phyloP scores from a whole-genome alignment of 2,888 invertebrate species.

The Papilio protenor region DNA sequence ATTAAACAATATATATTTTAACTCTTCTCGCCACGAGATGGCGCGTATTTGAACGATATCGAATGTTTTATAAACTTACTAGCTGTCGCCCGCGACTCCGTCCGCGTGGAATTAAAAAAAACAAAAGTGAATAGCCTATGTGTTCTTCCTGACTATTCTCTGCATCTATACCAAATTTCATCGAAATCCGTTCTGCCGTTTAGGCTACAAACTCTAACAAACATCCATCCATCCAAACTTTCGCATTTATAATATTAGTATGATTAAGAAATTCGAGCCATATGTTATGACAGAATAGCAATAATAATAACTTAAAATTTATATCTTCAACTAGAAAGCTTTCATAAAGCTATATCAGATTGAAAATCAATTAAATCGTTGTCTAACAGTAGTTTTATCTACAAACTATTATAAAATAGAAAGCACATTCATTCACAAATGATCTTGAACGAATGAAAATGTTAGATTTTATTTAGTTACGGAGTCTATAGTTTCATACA shows the following conservation, averaged over 20 bases:
- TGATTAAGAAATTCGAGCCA: background rate
- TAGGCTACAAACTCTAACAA: too few species aligned
- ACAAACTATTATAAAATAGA: constrained; percentile 2
- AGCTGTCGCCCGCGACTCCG: too few species aligned
- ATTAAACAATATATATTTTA: background rate
- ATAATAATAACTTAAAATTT: background rate
- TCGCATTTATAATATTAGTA: too few species aligned
- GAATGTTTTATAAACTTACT: background rate
- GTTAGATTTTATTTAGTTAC: constrained; percentile 15
- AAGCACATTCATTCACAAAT: constrained; percentile 12
- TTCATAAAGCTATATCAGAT: constrained; percentile 1
- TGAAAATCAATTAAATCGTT: constrained; percentile 13
- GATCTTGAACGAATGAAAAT: background rate
- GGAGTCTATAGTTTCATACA: constrained; percentile 3
- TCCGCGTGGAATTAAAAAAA: too few species aligned
- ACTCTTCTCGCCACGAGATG: background rate
- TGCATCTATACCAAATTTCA: too few species aligned
- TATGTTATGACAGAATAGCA: background rate
- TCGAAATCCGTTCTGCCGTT: too few species aligned
- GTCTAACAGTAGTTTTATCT: constrained; percentile 12
- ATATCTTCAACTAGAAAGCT: background rate
- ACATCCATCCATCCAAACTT: too few species aligned
- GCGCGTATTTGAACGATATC: background rate
- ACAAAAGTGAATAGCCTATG: too few species aligned
- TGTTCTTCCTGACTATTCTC: too few species aligned